These are phyloP conservation scores for Oreochromis tanganicae DNA, from an alignment of 2,113 vertebrate genomes.

Conservation along the genomic window DNA sequence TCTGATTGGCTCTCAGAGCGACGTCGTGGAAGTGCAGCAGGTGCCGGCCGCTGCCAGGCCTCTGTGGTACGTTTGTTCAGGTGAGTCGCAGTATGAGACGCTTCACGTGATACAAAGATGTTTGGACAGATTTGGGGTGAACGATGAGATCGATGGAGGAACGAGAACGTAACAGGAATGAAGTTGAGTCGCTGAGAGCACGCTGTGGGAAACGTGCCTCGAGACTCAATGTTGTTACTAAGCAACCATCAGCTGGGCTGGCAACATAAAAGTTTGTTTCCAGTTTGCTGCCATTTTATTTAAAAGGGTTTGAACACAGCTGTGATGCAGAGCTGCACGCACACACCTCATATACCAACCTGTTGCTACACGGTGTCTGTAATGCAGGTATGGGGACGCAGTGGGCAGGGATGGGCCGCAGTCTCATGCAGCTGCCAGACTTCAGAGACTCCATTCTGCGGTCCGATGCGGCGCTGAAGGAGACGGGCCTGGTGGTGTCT, in stretches of 20 bases:
- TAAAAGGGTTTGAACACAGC: not conserved
- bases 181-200: not conserved
- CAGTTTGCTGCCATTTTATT: not conserved
- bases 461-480: slow-evolving; percentile 79
- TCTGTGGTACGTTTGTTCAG: slow-evolving; percentile 94
- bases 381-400: slow-evolving; percentile 91
- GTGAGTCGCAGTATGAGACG: slow-evolving; percentile 54
- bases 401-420: slow-evolving; percentile 89
- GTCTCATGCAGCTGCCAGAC: slow-evolving; percentile 82
- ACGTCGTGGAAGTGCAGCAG: slow-evolving; percentile 76
- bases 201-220: not conserved
- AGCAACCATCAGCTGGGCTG: not conserved
- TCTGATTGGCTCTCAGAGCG: slow-evolving; percentile 72
- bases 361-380: not conserved
- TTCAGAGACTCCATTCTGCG: slow-evolving; percentile 85
- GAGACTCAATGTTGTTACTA: not conserved
- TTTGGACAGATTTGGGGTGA: not conserved
- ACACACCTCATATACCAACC: not conserved
- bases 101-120: not conserved
- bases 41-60: slow-evolving; percentile 71
- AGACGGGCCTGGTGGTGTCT: slow-evolving; percentile 82
- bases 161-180: not conserved
- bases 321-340: not conserved
- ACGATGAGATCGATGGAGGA: not conserved
- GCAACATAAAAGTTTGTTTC: not conserved